Base-by-base conservation (phyloP, 2,888 invertebrate genomes). In the Euplexia lucipara region DNA sequence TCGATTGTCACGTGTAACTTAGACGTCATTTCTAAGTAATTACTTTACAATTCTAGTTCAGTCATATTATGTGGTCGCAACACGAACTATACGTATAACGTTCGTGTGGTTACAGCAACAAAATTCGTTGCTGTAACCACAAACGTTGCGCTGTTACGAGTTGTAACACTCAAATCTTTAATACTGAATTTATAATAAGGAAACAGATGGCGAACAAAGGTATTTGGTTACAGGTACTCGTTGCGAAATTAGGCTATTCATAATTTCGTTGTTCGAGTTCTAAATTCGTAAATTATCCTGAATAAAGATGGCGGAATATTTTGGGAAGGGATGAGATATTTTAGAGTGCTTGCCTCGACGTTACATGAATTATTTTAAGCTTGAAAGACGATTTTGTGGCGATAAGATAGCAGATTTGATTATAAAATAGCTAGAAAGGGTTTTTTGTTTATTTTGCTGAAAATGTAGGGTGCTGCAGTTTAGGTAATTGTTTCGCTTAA, bases 101-200 rank as follows among this genome's bases (percentile, higher is more conserved):
- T 20, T 58, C 14, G 7, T 41, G 20, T 16, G 44, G 35, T 45
- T 37, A 20, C 30, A 45, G 30, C 3, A 61, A 63, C 44, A 26
- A 53, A 53, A 7, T 20, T 32, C 49, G 59, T 59, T 64, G 32
- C 18, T 45, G 44, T 53, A 54, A 72, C 64, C 70, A 26, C 59
- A 64, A 75, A 49, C 18, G 56, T 22, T 18, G 45, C 48, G 44
- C 42, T 32, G 48, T 26, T 49, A 56, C 58, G 45, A 52, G 44
- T 47, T 48, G 45, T 64, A 62, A 67, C 37, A 18, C 18, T 49
- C 20, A 41, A 68, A 71, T 78, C 77, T 79, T 61, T 48, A 62
- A 67, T 65, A 64, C 59, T 64, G 75, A 80, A 80, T 79, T 41
- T 61, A 61, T 75, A 80, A 66, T 30, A n/a, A 10, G 47, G 69